Evolutionary conservation across 2,797 vertebrate species (phyloP).

Genomic region (Aeoliscus strigatus): DNA sequence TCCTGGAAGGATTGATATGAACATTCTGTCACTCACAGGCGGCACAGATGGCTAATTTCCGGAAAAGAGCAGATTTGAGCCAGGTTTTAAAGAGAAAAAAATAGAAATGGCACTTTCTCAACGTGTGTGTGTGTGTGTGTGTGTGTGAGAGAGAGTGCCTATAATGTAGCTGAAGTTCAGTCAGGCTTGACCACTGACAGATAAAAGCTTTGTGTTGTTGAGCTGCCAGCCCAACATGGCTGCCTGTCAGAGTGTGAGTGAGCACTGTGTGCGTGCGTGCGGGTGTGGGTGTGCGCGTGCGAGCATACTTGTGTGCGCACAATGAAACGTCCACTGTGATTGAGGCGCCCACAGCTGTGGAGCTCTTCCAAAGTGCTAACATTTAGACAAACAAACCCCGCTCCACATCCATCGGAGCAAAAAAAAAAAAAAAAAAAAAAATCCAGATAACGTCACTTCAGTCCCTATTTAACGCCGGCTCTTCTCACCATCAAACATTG

Average conservation of each 20-base stretch:
- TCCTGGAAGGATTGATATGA: conserved; percentile 79
- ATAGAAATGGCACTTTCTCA: conserved; percentile 74
- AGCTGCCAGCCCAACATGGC: conserved; percentile 76
- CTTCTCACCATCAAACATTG: conserved; percentile 52
- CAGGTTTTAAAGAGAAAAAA: conserved; percentile 74
- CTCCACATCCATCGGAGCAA: conserved; percentile 54
- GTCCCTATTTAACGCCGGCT: conserved; percentile 53
- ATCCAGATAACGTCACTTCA: conserved; percentile 61
- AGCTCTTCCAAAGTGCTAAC: conserved; percentile 72
- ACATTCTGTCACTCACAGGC: conserved; percentile 77
- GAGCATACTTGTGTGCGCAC: conserved; percentile 11
- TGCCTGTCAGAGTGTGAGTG: conserved; percentile 75
- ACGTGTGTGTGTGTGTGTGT: conserved; percentile 44
- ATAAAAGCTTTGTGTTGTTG: conserved; percentile 78
- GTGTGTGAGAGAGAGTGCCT: conserved; percentile 47
- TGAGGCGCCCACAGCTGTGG: conserved; percentile 64
- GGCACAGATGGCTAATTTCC: conserved; percentile 81
- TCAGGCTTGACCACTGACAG: conserved; percentile 78
- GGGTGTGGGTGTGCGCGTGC: conserved; percentile 6
- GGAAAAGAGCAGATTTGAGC: conserved; percentile 77
- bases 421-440: conserved; percentile 41
- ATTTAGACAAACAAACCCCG: conserved; percentile 72
- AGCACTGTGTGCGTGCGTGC: conserved; percentile 50
- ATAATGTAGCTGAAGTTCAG: conserved; percentile 73
- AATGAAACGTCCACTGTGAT: conserved; percentile 65